Percentiles rank a stretch among this genome's conserved stretches.
phyloP scores from a whole-genome alignment of 2,888 invertebrate genomes.

The Lottia gigantea region DNA sequence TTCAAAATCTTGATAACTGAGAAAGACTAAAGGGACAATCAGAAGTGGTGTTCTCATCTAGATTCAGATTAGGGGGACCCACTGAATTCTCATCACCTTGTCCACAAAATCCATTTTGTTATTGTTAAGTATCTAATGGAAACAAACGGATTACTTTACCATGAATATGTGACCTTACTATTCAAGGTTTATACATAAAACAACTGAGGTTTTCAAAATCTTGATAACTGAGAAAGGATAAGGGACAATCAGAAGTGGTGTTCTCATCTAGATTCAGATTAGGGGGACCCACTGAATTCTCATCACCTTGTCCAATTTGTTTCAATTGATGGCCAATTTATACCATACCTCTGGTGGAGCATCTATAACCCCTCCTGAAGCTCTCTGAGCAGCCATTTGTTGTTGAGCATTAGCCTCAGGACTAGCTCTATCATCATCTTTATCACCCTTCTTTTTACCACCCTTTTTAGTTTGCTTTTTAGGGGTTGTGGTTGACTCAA shows the following conservation, averaged over 20 bases:
- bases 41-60: slow-evolving; percentile 9
- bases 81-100: slow-evolving; percentile 4
- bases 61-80: slow-evolving; percentile 9
- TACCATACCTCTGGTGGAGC: slow-evolving; percentile 48
- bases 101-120: not conserved
- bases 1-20: not conserved
- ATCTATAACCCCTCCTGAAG: slow-evolving; percentile 51
- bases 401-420: slow-evolving; percentile 58
- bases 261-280: slow-evolving; percentile 6
- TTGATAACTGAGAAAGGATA: not conserved
- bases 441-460: slow-evolving; percentile 36
- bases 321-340: not conserved
- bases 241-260: slow-evolving; percentile 7
- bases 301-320: not conserved
- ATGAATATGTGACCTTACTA: no score
- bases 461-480: slow-evolving; percentile 32
- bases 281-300: slow-evolving; percentile 10
- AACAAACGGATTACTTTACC: not conserved
- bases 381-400: slow-evolving; percentile 60
- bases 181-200: no score
- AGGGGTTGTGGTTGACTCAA: slow-evolving; percentile 14
- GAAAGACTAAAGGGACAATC: not conserved
- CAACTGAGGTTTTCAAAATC: no score
- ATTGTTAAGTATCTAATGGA: not conserved
- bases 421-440: slow-evolving; percentile 45